Conservation (phyloP, 2,113 vertebrate genomes). For the Ceyx cyanopectus region DNA sequence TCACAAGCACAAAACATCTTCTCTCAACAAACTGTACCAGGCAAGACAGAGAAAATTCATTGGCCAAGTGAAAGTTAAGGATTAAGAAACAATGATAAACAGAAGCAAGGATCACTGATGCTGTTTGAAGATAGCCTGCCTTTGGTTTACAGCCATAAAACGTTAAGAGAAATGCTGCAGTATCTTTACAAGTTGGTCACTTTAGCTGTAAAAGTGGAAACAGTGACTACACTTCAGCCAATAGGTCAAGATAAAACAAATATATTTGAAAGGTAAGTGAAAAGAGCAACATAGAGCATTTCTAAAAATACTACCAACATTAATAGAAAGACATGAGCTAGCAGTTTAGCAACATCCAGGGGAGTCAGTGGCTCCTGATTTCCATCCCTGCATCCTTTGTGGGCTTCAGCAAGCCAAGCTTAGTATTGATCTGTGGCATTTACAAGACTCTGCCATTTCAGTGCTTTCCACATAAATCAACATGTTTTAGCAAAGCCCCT, state of each 20-base stretch:
- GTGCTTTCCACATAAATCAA: neutral
- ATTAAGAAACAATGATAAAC: neutral
- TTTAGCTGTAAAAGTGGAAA: neutral
- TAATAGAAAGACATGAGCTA: constrained; percentile 34
- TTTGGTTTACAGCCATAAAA: neutral
- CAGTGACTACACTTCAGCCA: neutral
- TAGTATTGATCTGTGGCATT: neutral
- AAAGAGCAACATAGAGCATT: neutral
- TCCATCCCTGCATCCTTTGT: neutral
- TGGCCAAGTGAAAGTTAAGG: neutral
- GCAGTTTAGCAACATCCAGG: neutral
- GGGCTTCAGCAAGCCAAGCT: neutral
- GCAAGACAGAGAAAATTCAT: neutral
- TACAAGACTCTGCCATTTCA: neutral
- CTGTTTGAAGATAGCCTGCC: neutral
- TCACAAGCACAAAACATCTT: neutral
- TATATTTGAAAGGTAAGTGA: neutral
- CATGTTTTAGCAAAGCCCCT: neutral
- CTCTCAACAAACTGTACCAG: neutral
- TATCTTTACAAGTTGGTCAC: neutral
- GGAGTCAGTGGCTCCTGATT: neutral
- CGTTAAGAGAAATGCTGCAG: neutral
- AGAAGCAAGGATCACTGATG: neutral
- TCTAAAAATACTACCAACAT: constrained; percentile 1
- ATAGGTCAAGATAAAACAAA: neutral